Percentiles rank a stretch among this genome's conserved stretches.
Conservation (phyloP, 2,888 invertebrate species). For the Clepsis dumicolana region DNA sequence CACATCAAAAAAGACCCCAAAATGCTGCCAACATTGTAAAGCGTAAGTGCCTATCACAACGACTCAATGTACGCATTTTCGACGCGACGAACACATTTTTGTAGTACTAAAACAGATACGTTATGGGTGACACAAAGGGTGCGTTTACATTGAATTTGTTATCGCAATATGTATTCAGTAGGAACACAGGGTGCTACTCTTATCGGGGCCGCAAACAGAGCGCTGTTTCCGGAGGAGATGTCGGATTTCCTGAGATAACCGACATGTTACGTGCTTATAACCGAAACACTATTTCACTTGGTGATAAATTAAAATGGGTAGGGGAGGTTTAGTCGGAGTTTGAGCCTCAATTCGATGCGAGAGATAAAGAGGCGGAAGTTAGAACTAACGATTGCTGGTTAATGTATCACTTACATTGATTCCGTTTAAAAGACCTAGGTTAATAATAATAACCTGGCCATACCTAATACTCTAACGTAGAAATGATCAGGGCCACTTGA, state of each 20-base stretch:
- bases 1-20: slow-evolving; percentile 1
- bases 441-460: no score
- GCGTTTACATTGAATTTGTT: slow-evolving; percentile 45
- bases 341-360: neutral
- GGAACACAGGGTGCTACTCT: slow-evolving; percentile 49
- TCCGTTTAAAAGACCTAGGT: neutral
- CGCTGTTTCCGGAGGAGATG: slow-evolving; percentile 58
- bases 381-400: neutral
- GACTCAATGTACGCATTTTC: slow-evolving; percentile 10
- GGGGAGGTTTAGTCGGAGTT: neutral
- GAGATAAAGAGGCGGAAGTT: neutral
- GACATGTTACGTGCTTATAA: slow-evolving; percentile 46
- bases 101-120: slow-evolving; percentile 15
- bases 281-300: slow-evolving; percentile 42
- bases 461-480: no score
- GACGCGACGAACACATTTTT: slow-evolving; percentile 6
- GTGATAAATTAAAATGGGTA: slow-evolving; percentile 17
- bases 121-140: slow-evolving; percentile 31
- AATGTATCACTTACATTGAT: neutral
- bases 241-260: slow-evolving; percentile 63
- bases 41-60: neutral
- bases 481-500: no score
- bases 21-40: slow-evolving; percentile 3
- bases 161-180: slow-evolving; percentile 29
- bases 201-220: slow-evolving; percentile 55